Percentiles rank a stretch among this genome's conserved stretches.
Conservation (phyloP, 2,113 vertebrate species). For the Menidia beryllina region DNA sequence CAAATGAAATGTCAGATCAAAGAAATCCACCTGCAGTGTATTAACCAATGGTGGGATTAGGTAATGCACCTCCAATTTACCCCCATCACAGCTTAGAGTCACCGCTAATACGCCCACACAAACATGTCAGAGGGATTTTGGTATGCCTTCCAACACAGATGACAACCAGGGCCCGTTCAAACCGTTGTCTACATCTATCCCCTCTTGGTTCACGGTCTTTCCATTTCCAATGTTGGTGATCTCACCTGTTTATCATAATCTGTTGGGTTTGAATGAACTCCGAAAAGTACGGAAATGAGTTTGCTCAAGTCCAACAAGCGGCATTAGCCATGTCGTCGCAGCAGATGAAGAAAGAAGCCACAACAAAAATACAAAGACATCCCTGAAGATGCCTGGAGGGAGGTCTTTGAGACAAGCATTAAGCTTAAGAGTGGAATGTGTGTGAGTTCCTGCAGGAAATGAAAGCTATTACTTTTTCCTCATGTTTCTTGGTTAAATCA, state of each 20-base stretch:
- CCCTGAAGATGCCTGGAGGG: not conserved
- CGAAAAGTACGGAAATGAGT: not conserved
- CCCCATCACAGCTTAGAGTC: slow-evolving; percentile 62
- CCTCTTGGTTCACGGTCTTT: not conserved
- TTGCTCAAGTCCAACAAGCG: not conserved
- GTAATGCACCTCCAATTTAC: slow-evolving; percentile 42
- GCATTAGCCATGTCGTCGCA: no score
- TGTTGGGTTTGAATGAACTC: no score
- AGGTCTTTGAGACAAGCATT: not conserved
- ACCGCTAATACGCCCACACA: slow-evolving; percentile 45
- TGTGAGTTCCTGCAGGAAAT: slow-evolving; percentile 26
- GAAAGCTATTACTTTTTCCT: slow-evolving; percentile 8
- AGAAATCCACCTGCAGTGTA: slow-evolving; percentile 60
- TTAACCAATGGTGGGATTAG: slow-evolving; percentile 52
- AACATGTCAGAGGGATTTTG: slow-evolving; percentile 68
- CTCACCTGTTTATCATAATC: not conserved
- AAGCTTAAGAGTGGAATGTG: slow-evolving; percentile 26
- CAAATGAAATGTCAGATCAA: slow-evolving; percentile 64
- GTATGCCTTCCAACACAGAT: slow-evolving; percentile 22
- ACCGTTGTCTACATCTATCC: not conserved
- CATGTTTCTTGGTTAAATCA: no score
- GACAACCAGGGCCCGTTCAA: slow-evolving; percentile 26
- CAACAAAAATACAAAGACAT: no score
- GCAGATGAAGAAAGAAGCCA: not conserved
- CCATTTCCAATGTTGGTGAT: not conserved